Evolutionary conservation across 2,888 invertebrate species (phyloP).

Genomic region (Coelinius sp.): DNA sequence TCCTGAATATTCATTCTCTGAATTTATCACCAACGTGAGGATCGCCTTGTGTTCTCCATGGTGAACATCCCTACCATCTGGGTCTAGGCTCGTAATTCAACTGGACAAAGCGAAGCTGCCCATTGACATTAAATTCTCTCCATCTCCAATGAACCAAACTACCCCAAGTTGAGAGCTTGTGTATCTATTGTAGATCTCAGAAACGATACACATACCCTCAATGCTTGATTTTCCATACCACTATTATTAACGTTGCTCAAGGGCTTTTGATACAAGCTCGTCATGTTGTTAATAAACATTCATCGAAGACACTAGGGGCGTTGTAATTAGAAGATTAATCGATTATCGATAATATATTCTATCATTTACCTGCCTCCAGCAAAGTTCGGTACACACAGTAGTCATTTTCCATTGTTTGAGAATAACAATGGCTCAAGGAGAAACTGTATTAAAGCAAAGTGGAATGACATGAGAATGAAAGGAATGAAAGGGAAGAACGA

Average conservation of each 20-base stretch:
- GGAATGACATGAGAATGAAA: background rate
- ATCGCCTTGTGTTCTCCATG: slow-evolving; percentile 1
- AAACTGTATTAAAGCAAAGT: background rate
- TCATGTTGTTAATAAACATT: slow-evolving; percentile 14
- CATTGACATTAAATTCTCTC: slow-evolving; percentile 11
- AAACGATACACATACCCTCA: background rate
- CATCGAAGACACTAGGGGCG: slow-evolving; percentile 32
- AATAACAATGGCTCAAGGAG: background rate
- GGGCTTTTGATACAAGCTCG: background rate
- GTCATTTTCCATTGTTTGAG: background rate
- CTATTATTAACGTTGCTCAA: slow-evolving; percentile 25
- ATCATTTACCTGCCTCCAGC: background rate
- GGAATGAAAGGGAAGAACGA: background rate
- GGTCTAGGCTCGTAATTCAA: slow-evolving; percentile 10
- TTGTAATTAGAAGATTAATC: slow-evolving; percentile 36
- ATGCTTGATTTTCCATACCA: background rate
- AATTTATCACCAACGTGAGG: slow-evolving; percentile 7
- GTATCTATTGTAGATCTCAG: background rate
- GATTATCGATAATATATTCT: background rate
- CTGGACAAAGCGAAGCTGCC: slow-evolving; percentile 12
- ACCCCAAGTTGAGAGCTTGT: background rate
- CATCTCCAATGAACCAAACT: slow-evolving; percentile 1
- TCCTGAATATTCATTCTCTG: slow-evolving; percentile 14
- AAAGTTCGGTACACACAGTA: background rate
- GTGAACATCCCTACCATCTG: slow-evolving; percentile 1